Conservation (phyloP, 2,797 vertebrate genomes). For the Amniataba percoides region DNA sequence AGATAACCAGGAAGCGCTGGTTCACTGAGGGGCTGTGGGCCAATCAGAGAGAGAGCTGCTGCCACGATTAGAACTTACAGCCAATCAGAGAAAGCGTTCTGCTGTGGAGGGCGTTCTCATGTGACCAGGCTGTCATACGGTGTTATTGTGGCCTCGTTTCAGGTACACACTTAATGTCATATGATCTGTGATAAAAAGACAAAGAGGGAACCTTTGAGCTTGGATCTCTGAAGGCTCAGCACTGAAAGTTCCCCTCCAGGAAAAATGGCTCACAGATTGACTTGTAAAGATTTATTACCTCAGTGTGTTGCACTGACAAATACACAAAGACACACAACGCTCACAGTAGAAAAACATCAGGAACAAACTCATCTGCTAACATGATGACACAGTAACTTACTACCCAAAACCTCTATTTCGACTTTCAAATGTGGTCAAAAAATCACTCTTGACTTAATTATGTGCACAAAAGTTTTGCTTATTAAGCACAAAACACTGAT, state of each 20-base stretch:
- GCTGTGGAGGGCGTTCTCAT: constrained; percentile 6
- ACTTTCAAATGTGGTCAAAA: not conserved
- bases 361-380: not conserved
- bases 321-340: not conserved
- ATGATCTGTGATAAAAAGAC: not conserved
- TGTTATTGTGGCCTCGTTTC: not conserved
- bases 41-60: constrained; percentile 60
- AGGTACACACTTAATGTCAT: not conserved
- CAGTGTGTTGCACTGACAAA: not conserved
- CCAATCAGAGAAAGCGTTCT: constrained; percentile 64
- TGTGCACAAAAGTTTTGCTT: not conserved
- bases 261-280: not conserved
- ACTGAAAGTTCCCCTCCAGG: not conserved
- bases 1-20: constrained; percentile 57
- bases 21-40: constrained; percentile 1
- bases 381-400: not conserved
- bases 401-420: too few species aligned
- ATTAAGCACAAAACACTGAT: not conserved
- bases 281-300: not conserved
- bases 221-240: not conserved
- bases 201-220: not conserved
- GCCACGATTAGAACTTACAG: not conserved
- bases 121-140: constrained; percentile 53
- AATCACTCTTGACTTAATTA: not conserved
- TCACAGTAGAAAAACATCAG: not conserved